Evolutionary conservation across 2,888 invertebrate genomes (phyloP).

Genomic region (Cerceris rybyensis): DNA sequence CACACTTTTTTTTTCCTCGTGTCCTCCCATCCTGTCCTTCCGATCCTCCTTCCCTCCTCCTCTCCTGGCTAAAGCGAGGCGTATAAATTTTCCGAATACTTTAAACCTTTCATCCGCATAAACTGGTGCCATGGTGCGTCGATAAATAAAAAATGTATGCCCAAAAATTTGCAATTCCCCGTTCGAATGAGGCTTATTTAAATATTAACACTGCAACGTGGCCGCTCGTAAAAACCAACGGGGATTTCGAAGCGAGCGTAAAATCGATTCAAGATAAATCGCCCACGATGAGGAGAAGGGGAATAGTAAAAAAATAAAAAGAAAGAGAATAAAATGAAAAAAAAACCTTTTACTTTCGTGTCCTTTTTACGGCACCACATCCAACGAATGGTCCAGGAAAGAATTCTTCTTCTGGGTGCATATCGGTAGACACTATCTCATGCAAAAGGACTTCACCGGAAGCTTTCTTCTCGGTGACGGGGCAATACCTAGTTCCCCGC

Average conservation of each 20-base stretch:
- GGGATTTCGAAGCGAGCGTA: neutral
- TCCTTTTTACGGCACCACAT: neutral
- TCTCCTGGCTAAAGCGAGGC: neutral
- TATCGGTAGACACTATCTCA: constrained; percentile 18
- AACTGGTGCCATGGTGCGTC: neutral
- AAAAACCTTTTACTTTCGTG: neutral
- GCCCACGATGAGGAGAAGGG: neutral
- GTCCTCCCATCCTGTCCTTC: constrained; percentile 7
- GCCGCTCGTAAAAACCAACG: neutral
- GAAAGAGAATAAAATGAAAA: no score
- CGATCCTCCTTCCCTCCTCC: neutral
- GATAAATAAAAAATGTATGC: constrained; percentile 22
- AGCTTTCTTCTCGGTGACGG: constrained; percentile 28
- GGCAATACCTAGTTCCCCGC: constrained; percentile 48
- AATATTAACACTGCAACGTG: constrained; percentile 11
- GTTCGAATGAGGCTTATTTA: constrained; percentile 15
- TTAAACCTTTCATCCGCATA: constrained; percentile 9
- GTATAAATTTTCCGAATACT: constrained; percentile 34
- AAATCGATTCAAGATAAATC: neutral
- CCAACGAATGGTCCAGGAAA: neutral
- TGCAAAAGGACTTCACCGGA: constrained; percentile 29
- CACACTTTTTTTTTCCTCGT: constrained; percentile 24
- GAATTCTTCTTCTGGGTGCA: neutral
- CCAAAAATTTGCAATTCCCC: constrained; percentile 26
- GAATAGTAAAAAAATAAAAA: neutral